A percentile compares a stretch with the other conserved stretches of the same genome.
phyloP scores from a whole-genome alignment of 2,113 vertebrate genomes.

The Callipepla californica region DNA sequence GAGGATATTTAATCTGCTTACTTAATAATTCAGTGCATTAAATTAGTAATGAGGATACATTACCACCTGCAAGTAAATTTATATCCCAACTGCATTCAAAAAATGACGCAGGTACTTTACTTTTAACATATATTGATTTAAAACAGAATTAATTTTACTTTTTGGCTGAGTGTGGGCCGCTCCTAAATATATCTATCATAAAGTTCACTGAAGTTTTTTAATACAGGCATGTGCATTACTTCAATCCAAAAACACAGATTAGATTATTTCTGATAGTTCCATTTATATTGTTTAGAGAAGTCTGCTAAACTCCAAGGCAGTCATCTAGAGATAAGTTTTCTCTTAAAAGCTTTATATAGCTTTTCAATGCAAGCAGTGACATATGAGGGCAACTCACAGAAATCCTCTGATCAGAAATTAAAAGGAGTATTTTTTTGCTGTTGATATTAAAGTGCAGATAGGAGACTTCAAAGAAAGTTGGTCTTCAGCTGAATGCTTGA shows the following conservation, averaged over 20 bases:
- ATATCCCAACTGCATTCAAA: not conserved
- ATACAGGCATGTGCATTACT: not conserved
- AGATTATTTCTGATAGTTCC: not conserved
- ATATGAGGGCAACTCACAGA: not conserved
- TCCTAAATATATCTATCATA: constrained; percentile 8
- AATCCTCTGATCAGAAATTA: constrained; percentile 32
- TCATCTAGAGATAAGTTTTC: not conserved
- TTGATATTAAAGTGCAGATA: constrained; percentile 36
- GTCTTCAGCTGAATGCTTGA: constrained; percentile 94
- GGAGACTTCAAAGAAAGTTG: constrained; percentile 85
- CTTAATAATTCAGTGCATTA: constrained; percentile 36
- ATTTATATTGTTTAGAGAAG: not conserved
- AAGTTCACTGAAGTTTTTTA: not conserved
- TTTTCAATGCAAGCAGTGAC: constrained; percentile 45
- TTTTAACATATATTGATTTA: not conserved
- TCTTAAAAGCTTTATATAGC: not conserved
- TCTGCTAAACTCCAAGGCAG: not conserved
- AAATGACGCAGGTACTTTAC: not conserved
- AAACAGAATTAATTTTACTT: constrained; percentile 37
- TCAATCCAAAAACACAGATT: not conserved
- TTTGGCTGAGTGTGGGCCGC: not conserved
- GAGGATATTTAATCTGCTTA: constrained; percentile 49
- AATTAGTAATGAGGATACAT: constrained; percentile 50
- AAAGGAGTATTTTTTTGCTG: constrained; percentile 5
- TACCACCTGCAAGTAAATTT: constrained; percentile 38